Base-by-base conservation (phyloP, 2,888 invertebrate species). In the Cryptophagus acutangulus region DNA sequence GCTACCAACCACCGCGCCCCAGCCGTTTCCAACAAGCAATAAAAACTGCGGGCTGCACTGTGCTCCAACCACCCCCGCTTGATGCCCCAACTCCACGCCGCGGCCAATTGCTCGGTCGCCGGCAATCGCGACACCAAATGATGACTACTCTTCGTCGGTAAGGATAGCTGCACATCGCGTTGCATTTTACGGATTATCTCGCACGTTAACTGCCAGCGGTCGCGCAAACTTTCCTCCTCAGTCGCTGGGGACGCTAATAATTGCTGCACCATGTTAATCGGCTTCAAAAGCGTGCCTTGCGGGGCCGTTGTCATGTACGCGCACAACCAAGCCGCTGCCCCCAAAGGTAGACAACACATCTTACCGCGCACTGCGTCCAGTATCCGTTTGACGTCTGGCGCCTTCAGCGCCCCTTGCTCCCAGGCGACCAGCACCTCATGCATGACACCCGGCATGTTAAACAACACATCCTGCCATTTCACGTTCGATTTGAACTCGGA, bases 201-300 rank as follows among this genome's bases (percentile, higher is more conserved):
- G 56, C 81, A 81, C 74, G 91, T 90, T 28, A 93, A 69, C 43
- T 79, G 76, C 47, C 84, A 77, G 34, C 75, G 75, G 64, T 88
- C 87, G 62, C 85, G 82, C 43, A 84, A 82, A 63, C 83, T 83
- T 51, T 90, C 89, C 49, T 84, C 83, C 58, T 80, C 81, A 15
- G 59, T 58, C 2, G 57, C 57, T 12, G 63, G 62, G 2, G 65
- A 61, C 9, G 25, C 84, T 76, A 38, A 78, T 58, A 94, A 84
- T 59, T 90, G 88, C 57, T 93, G 90, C n/a, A 94, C 81, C 88
- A 95, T 93, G 61, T 88, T 89, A 50, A 89, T 78, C 0, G 94
- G 92, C 66, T 91, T 92, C 1, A 88, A 63, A 33, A 87, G 72
- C 45, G 87, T 87, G 59, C 87, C 87, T 65, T 89, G 86, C 50